Conservation (phyloP, 2,888 invertebrate genomes). For the Euplagia quadripunctaria region DNA sequence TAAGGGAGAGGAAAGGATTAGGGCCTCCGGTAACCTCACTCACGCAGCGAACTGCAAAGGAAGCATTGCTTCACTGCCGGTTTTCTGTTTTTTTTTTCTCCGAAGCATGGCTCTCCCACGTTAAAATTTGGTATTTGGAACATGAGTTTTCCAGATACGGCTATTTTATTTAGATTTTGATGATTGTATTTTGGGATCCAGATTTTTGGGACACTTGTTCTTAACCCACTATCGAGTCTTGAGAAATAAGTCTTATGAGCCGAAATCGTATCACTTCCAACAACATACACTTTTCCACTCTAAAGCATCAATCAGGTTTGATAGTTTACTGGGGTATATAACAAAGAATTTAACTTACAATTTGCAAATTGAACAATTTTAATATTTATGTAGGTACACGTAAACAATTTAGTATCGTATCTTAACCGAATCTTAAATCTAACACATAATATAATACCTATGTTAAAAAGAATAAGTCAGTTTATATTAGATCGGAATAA, state of each 20-base stretch:
- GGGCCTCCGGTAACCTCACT: too few species aligned
- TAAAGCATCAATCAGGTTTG: constrained; percentile 33
- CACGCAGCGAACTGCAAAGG: too few species aligned
- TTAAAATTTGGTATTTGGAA: too few species aligned
- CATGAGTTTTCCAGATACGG: too few species aligned
- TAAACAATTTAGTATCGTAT: constrained; percentile 43
- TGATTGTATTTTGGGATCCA: too few species aligned
- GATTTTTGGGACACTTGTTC: too few species aligned
- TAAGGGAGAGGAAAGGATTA: too few species aligned
- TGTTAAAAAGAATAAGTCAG: not conserved
- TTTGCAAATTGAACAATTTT: constrained; percentile 26
- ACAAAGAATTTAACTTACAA: constrained; percentile 6
- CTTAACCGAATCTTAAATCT: constrained; percentile 22
- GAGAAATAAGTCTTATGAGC: not conserved
- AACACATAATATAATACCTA: not conserved
- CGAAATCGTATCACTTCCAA: not conserved
- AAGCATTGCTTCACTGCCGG: too few species aligned
- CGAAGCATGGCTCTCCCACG: too few species aligned
- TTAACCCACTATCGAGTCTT: not conserved
- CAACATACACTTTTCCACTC: constrained; percentile 1
- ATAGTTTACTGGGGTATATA: constrained; percentile 42
- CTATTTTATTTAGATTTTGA: too few species aligned
- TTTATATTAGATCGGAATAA: not conserved
- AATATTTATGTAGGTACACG: constrained; percentile 36
- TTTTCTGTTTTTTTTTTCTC: too few species aligned